Base-by-base conservation (phyloP, 1,140 invertebrate species). In the Drosophila novamexicana region DNA sequence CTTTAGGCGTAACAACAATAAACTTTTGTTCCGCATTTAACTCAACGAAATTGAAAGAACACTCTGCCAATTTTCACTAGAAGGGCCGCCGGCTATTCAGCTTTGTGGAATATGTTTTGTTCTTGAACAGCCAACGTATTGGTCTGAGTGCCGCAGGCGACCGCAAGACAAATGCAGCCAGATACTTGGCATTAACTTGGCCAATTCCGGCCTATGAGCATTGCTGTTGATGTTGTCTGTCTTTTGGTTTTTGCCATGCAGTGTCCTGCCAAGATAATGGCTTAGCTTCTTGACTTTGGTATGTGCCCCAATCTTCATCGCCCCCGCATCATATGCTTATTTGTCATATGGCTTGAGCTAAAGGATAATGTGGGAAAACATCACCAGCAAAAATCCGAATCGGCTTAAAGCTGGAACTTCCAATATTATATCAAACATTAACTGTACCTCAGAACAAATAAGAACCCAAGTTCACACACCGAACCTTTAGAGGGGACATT, bases 251-350 rank as follows among this genome's bases (percentile, higher is more conserved):
- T 63, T 54, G 39, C 44, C 54, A 61, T 61, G 47, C 45, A 42
- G 54, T 42, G 45, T 36, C 36, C 42, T 58, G 56, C 22, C 37
- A 10, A 45, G 57, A 18, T 32, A 29, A 34, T 42, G 76, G 59
- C 69, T 71, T 71, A 68, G 22, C 76, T 67, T 53, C 75, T 82
- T 79, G 36, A 47, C 42, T 3, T 57, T 29, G 22, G 22, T 5
- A 29, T 29, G 22, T 4, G 39, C 49, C 49, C 10, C 18, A 10
- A 7, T 7, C 29, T 6, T 8, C 9, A 9, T 3, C 6, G 3
- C 36, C 50, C 14, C 14, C 14, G 10, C 9, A 34, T 9, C 34
- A 5, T 2, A 10, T 57, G 18, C 37, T 42, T n/a, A n/a, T n/a
- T n/a, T n/a, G 22, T 29, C 22, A 29, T 29, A 29, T 29, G 2